Percentiles rank a stretch among this genome's conserved stretches.
Conservation (phyloP, 2,113 vertebrate species). For the Paraplagusia blochii region DNA sequence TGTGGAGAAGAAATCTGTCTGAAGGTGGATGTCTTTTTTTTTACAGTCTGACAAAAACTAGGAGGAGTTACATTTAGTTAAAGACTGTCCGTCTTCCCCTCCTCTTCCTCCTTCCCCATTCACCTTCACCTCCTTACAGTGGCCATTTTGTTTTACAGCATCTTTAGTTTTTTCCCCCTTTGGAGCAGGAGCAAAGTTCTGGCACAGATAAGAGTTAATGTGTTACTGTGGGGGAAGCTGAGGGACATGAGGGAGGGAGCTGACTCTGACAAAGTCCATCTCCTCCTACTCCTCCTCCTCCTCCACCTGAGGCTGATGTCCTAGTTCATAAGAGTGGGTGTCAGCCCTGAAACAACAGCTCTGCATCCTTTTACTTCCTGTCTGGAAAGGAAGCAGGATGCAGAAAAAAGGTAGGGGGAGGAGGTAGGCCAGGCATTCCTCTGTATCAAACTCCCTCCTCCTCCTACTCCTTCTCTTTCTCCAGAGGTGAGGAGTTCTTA, state of each 20-base stretch:
- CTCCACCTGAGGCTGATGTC: constrained; percentile 6
- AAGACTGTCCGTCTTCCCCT: not conserved
- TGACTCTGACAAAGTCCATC: constrained; percentile 20
- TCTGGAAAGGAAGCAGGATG: constrained; percentile 59
- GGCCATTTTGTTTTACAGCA: constrained; percentile 22
- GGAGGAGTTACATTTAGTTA: too few species aligned
- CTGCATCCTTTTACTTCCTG: constrained; percentile 53
- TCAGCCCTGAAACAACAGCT: constrained; percentile 47
- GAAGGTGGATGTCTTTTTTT: too few species aligned
- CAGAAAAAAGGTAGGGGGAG: not conserved
- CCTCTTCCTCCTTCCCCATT: too few species aligned
- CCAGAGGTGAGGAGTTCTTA: not conserved
- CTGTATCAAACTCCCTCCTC: not conserved
- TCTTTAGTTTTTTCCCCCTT: constrained; percentile 12
- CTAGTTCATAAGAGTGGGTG: constrained; percentile 2
- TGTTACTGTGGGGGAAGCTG: constrained; percentile 14
- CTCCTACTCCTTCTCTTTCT: not conserved
- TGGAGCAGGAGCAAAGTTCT: constrained; percentile 25
- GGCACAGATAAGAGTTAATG: constrained; percentile 38
- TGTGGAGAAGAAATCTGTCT: too few species aligned
- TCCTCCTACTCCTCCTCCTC: not conserved
- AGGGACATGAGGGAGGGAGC: not conserved
- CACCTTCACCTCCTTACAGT: too few species aligned
- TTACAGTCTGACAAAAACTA: too few species aligned
- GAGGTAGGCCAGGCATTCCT: not conserved